Evolutionary conservation across 2,113 vertebrate species (phyloP), one percentile per base, ranked within the genome.

Genomic region (Tragelaphus buxtoni): DNA sequence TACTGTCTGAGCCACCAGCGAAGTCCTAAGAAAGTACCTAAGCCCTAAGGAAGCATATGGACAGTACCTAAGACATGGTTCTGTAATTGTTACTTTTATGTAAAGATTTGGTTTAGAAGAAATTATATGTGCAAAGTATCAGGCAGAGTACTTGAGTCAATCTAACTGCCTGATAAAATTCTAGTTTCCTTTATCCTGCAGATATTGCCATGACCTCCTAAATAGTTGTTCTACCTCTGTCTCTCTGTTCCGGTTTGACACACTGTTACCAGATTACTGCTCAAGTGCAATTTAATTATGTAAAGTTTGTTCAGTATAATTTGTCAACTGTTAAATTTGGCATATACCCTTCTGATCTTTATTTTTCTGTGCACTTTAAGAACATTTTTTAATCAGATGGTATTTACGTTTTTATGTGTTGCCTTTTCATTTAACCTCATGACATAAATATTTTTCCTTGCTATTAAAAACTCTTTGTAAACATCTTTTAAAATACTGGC

Each of bases 271-370:
- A 51, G 20, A 76, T 93, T 86, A 85, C 35, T 72, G 12, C 24
- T 84, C 9, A 74, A 81, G 35, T 86, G 22, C 53, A 74, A 74
- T 74, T 82, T 83, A 76, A 28, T 49, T 91, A 16, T 7, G 11
- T 74, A 83, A 76, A 83, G 76, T 94, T 91, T 94, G 82, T 88
- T 96, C 26, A 61, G 2, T 88, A 49, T 91, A 94, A 92, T 76
- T 94, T 51, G 24, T 58, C n/a, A 11, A 7, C 47, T 94, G 22
- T 94, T 74, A 51, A 93, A 58, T 86, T 81, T 90, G 61, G n/a
- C 47, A 69, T 61, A 24, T 88, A 55, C 79, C 20, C 22, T 88
- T 91, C 63, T 88, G 51, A 65, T 65, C 16, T 90, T 92, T 84
- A 26, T 90, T 94, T 88, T 95, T 90, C 55, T 90, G 30, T 87